Conservation (phyloP, 2,888 invertebrate species). For the Margaritifera margaritifera region DNA sequence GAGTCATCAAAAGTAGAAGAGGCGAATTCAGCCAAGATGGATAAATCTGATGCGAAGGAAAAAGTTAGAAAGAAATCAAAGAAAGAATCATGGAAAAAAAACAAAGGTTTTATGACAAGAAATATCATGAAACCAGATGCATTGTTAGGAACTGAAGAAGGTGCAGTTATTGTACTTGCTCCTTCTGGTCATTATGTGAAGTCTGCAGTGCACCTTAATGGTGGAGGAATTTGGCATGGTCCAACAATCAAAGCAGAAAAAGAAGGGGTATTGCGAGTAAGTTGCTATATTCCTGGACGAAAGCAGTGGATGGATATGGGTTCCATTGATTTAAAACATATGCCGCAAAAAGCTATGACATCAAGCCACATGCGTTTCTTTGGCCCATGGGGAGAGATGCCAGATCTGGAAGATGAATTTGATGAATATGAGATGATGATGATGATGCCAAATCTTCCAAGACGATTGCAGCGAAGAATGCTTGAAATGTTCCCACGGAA, state of each 20-base stretch:
- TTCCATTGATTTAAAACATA: not conserved
- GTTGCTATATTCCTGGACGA: conserved; percentile 15
- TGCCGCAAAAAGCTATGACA: too few species aligned
- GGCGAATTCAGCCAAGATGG: too few species aligned
- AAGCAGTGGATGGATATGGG: conserved; percentile 15
- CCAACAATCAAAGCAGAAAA: not conserved
- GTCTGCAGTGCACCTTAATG: too few species aligned
- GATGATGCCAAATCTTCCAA: conserved; percentile 9
- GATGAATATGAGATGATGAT: conserved; percentile 16
- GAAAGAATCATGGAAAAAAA: too few species aligned
- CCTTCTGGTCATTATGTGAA: conserved; percentile 5
- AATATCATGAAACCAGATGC: too few species aligned
- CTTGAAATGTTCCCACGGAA: conserved; percentile 3
- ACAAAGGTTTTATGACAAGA: too few species aligned
- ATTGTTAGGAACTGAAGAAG: too few species aligned
- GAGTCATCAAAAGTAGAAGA: too few species aligned
- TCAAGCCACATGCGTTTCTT: too few species aligned
- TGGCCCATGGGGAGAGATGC: too few species aligned
- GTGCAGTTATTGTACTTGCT: conserved; percentile 12
- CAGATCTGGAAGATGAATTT: conserved; percentile 5
- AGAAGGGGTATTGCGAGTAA: conserved; percentile 7
- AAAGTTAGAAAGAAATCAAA: too few species aligned
- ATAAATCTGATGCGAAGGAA: too few species aligned
- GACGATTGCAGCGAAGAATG: conserved; percentile 3
- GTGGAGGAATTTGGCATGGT: not conserved